Percentiles rank a stretch among this genome's conserved stretches.
Evolutionary conservation across 2,888 invertebrate species (phyloP).

Genomic region (Ptychoptera albimana): DNA sequence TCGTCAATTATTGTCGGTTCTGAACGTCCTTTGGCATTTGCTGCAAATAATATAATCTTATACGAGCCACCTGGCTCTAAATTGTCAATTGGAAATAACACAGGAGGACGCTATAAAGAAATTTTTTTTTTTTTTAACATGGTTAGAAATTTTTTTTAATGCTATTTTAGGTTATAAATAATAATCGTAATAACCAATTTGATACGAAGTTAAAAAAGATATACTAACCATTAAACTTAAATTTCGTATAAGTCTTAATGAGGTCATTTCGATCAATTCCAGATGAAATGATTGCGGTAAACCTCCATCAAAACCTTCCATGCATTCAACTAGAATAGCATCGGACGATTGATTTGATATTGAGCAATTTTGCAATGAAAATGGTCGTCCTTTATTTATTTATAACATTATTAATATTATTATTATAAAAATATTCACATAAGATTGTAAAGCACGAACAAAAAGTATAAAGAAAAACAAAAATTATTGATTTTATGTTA

Average conservation of each 20-base stretch:
- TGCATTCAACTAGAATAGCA: constrained; percentile 69
- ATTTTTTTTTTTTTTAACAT: not conserved
- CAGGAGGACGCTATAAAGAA: constrained; percentile 23
- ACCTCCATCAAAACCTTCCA: constrained; percentile 77
- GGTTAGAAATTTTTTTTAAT: too few species aligned
- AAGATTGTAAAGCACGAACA: too few species aligned
- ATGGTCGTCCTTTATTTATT: constrained; percentile 57
- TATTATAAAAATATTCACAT: too few species aligned
- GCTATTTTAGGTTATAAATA: not conserved
- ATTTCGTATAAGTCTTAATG: constrained; percentile 34
- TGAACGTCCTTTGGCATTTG: constrained; percentile 76
- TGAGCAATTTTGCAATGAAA: constrained; percentile 73
- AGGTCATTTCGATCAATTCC: constrained; percentile 59
- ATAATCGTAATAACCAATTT: not conserved
- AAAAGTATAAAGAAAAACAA: too few species aligned
- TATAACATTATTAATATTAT: too few species aligned
- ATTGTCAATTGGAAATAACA: constrained; percentile 31
- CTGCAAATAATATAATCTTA: constrained; percentile 67
- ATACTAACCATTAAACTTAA: constrained; percentile 26
- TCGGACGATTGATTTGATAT: constrained; percentile 75
- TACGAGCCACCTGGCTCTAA: constrained; percentile 59
- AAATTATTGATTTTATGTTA: too few species aligned
- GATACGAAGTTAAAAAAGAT: not conserved
- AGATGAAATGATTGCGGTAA: constrained; percentile 73
- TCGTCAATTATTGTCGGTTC: constrained; percentile 71